Evolutionary conservation across 2,113 vertebrate species (phyloP).

Genomic region (Chlorocebus sabaeus): DNA sequence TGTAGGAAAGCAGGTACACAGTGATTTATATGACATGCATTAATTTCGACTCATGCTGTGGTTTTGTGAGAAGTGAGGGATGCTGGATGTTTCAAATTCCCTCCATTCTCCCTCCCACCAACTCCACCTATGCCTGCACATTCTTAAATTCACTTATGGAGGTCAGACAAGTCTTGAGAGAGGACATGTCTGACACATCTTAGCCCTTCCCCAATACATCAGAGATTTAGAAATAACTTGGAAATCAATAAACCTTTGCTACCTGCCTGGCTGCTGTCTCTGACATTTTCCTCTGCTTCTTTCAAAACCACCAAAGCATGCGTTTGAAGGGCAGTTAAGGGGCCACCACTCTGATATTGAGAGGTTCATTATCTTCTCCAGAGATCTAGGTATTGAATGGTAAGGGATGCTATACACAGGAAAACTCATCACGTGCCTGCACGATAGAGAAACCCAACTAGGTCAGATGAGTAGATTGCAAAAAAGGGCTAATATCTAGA

Average conservation of each 20-base stretch:
- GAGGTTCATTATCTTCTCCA: neutral
- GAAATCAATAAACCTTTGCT: neutral
- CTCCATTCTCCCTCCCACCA: neutral
- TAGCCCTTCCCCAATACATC: neutral
- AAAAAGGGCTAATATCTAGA: too few relatives aligned
- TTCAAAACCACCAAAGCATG: neutral
- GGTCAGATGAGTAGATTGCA: too few relatives aligned
- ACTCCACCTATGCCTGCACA: neutral
- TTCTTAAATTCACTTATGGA: neutral
- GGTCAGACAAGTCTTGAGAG: neutral
- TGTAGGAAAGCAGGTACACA: constrained; percentile 68
- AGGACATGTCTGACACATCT: neutral
- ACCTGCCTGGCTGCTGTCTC: neutral
- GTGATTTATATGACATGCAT: constrained; percentile 50
- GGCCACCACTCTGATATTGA: neutral
- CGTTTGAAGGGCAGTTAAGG: neutral
- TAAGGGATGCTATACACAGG: neutral
- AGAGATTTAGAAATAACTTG: neutral
- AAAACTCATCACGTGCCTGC: neutral
- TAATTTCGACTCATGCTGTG: constrained; percentile 63
- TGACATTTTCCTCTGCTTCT: neutral
- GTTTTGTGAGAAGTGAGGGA: neutral
- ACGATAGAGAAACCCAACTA: neutral
- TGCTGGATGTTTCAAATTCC: neutral
- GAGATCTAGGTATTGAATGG: neutral